Percentiles rank a stretch among this genome's conserved stretches.
phyloP scores from a whole-genome alignment of 2,888 invertebrate species.

The Allacma fusca region DNA sequence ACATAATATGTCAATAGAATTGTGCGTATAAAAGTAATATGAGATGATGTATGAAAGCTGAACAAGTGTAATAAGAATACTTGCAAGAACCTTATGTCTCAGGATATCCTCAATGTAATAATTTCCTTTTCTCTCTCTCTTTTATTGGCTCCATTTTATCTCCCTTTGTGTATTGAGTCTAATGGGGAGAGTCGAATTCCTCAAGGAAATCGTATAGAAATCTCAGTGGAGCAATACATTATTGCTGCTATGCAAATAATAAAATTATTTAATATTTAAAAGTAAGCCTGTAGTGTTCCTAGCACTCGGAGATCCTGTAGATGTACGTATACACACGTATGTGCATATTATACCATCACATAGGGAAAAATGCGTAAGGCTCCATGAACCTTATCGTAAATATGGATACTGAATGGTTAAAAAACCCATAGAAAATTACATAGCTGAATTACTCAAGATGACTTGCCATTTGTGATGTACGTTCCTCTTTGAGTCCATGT shows the following conservation, averaged over 20 bases:
- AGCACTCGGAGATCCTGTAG: neutral
- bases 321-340: no score
- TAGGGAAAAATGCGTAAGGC: neutral
- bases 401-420: slow-evolving; percentile 16
- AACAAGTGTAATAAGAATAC: no score
- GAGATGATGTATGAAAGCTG: no score
- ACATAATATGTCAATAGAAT: no score
- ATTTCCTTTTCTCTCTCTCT: neutral
- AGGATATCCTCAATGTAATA: neutral
- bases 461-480: slow-evolving; percentile 56
- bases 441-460: slow-evolving; percentile 61
- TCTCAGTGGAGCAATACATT: neutral
- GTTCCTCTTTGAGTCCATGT: slow-evolving; percentile 29
- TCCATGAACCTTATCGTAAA: slow-evolving; percentile 13
- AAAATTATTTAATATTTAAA: neutral
- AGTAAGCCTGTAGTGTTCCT: neutral
- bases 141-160: slow-evolving; percentile 20
- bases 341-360: no score
- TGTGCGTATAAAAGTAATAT: no score
- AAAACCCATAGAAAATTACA: slow-evolving; percentile 61
- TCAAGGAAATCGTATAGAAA: neutral
- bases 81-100: neutral
- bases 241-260: slow-evolving; percentile 11
- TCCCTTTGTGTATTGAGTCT: neutral
- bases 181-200: neutral